These are phyloP conservation scores for Monochamus alternatus DNA, from an alignment of 2,888 invertebrate species.

Conservation along the genomic window DNA sequence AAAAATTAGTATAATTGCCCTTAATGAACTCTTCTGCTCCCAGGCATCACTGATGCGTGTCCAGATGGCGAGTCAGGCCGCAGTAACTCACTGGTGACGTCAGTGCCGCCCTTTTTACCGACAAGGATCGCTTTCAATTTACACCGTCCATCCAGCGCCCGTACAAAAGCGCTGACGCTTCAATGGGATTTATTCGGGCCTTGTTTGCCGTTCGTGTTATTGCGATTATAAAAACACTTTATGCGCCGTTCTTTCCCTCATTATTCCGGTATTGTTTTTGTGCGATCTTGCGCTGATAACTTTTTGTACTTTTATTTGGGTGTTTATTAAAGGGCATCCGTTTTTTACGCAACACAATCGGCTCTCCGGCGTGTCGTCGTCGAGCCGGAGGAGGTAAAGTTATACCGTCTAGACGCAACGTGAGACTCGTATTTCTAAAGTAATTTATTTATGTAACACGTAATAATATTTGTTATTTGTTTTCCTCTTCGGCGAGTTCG, in stretches of 20 bases:
- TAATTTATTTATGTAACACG: slow-evolving; percentile 22
- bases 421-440: slow-evolving; percentile 19
- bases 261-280: slow-evolving; percentile 57
- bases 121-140: slow-evolving; percentile 63
- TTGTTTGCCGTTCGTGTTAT: slow-evolving; percentile 59
- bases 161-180: slow-evolving; percentile 60
- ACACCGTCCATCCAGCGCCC: slow-evolving; percentile 56
- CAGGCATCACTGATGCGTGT: slow-evolving; percentile 56
- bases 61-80: slow-evolving; percentile 57
- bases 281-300: slow-evolving; percentile 47
- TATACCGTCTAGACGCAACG: slow-evolving; percentile 33
- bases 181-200: slow-evolving; percentile 59
- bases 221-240: slow-evolving; percentile 59
- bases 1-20: slow-evolving; percentile 58
- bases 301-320: slow-evolving; percentile 44
- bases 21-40: slow-evolving; percentile 55
- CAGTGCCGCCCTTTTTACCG: slow-evolving; percentile 61
- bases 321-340: slow-evolving; percentile 35
- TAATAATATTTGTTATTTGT: slow-evolving; percentile 21
- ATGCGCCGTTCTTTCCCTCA: slow-evolving; percentile 54
- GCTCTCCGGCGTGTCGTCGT: slow-evolving; percentile 13
- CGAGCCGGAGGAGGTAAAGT: slow-evolving; percentile 8
- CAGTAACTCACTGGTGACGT: slow-evolving; percentile 61
- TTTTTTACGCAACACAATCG: slow-evolving; percentile 25
- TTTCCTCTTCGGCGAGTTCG: slow-evolving; percentile 7